phyloP scores from a whole-genome alignment of 2,888 invertebrate species.

The Saturnia pavonia region DNA sequence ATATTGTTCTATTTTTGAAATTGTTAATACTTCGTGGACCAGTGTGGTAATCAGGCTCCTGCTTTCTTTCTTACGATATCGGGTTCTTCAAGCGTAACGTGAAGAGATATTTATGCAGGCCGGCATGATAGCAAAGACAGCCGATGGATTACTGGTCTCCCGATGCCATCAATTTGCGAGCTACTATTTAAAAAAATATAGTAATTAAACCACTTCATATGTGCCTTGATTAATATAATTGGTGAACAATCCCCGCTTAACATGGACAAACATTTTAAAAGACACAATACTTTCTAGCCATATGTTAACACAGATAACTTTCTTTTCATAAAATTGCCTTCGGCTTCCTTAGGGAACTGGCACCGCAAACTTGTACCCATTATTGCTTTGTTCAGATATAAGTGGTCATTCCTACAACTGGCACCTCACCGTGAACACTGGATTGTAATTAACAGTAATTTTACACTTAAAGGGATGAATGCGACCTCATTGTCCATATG shows the following conservation, averaged over 20 bases:
- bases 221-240: background rate
- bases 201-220: no score
- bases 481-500: slow-evolving; percentile 68
- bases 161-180: no score
- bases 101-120: no score
- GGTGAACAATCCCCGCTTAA: background rate
- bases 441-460: slow-evolving; percentile 71
- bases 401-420: slow-evolving; percentile 76
- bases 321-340: slow-evolving; percentile 8
- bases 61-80: no score
- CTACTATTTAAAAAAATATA: no score
- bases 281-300: slow-evolving; percentile 6
- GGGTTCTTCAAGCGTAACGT: no score
- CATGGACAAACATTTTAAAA: background rate
- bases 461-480: slow-evolving; percentile 57
- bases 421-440: slow-evolving; percentile 73
- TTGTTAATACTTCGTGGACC: no score
- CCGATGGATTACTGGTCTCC: no score
- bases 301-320: slow-evolving; percentile 13
- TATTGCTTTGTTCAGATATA: slow-evolving; percentile 48
- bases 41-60: no score
- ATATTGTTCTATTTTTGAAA: no score
- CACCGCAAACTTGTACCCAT: slow-evolving; percentile 31
- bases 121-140: no score
- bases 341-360: slow-evolving; percentile 1